phyloP scores from a whole-genome alignment of 2,113 vertebrate genomes.

The Panurus biarmicus region DNA sequence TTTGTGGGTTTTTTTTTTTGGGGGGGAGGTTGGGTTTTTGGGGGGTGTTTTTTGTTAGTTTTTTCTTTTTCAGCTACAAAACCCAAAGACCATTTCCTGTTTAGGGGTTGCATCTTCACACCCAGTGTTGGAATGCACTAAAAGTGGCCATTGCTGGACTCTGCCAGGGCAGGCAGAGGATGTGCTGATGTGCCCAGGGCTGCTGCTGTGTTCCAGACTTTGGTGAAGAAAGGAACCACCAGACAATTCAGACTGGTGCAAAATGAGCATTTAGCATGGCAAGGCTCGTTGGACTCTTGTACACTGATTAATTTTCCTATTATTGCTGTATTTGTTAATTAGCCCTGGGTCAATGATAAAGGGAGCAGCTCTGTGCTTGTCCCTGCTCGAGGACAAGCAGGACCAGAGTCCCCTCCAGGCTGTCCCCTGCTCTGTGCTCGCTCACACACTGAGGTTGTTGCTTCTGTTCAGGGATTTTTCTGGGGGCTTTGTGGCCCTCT shows the following conservation, averaged over 20 bases:
- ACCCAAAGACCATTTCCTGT: not conserved
- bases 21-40: too few relatives aligned
- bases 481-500: not conserved
- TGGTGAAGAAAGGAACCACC: not conserved
- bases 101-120: not conserved
- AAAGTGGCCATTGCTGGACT: not conserved
- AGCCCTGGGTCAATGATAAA: not conserved
- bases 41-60: too few relatives aligned
- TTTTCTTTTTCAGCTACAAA: not conserved
- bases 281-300: not conserved
- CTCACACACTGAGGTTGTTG: not conserved
- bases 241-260: not conserved
- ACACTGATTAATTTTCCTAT: not conserved
- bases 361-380: not conserved
- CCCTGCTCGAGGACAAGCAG: not conserved
- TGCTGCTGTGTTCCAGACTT: not conserved
- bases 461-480: not conserved
- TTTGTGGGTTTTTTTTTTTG: too few relatives aligned
- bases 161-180: not conserved
- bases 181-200: not conserved
- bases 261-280: not conserved
- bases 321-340: not conserved
- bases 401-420: not conserved
- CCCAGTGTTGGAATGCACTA: not conserved
- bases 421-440: not conserved